Conservation (phyloP, 2,888 invertebrate species). For the Agonopterix heracliana region DNA sequence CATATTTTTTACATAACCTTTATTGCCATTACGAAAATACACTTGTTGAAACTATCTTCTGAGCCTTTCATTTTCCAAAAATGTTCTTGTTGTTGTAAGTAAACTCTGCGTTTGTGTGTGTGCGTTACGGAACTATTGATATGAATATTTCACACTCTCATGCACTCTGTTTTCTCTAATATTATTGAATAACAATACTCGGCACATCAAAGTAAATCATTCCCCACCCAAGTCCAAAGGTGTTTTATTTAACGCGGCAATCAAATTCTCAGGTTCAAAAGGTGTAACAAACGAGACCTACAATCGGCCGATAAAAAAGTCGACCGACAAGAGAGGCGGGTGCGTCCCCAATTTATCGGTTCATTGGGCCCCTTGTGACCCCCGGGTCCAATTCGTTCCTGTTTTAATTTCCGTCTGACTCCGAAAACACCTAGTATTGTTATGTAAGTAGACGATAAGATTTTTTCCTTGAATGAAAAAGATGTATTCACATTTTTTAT, state of each 20-base stretch:
- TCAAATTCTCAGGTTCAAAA: not conserved
- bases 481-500: too few relatives aligned
- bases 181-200: not conserved
- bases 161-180: too few relatives aligned
- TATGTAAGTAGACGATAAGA: too few relatives aligned
- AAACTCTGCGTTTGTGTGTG: too few relatives aligned
- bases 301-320: constrained; percentile 19
- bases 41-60: too few relatives aligned
- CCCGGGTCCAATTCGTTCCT: constrained; percentile 26
- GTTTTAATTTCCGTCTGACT: constrained; percentile 34
- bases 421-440: not conserved
- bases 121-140: too few relatives aligned
- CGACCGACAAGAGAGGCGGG: constrained; percentile 7
- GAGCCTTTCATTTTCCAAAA: too few relatives aligned
- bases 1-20: too few relatives aligned
- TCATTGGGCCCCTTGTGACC: constrained; percentile 28
- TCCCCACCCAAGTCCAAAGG: not conserved
- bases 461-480: constrained; percentile 27
- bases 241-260: not conserved
- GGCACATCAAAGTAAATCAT: constrained; percentile 1
- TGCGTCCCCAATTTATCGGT: constrained; percentile 33
- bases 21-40: too few relatives aligned
- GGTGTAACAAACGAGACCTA: constrained; percentile 18
- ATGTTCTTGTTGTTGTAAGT: too few relatives aligned
- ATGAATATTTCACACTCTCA: too few relatives aligned